Percentiles rank a stretch among this genome's conserved stretches.
Evolutionary conservation across 2,797 vertebrate genomes (phyloP).

Genomic region (Ctenopoma multispine): DNA sequence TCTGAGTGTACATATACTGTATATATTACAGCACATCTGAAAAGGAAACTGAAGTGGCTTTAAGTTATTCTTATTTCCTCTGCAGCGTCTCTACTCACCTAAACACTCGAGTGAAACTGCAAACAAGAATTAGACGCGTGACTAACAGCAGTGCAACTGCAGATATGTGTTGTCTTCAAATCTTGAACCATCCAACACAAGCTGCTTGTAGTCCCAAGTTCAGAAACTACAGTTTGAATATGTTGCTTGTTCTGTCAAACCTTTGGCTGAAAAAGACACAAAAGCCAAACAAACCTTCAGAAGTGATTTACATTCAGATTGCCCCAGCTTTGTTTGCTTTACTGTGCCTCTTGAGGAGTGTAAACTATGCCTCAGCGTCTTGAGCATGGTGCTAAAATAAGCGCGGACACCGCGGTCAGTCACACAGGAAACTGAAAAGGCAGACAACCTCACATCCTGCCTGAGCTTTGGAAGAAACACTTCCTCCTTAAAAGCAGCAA

Average conservation of each 20-base stretch:
- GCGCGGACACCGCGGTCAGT: constrained; percentile 72
- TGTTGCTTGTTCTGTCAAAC: constrained; percentile 4
- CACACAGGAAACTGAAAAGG: constrained; percentile 79
- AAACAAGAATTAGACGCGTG: constrained; percentile 20
- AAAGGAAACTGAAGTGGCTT: constrained; percentile 28
- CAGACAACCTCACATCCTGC: constrained; percentile 83
- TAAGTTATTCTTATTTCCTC: constrained; percentile 24
- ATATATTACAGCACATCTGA: constrained; percentile 10
- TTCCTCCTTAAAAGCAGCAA: constrained; percentile 68
- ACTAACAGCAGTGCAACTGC: constrained; percentile 16
- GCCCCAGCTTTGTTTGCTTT: constrained; percentile 30
- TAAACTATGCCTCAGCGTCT: constrained; percentile 47
- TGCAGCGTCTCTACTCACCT: constrained; percentile 8
- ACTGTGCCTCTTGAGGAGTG: constrained; percentile 23
- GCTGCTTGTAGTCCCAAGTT: constrained; percentile 8
- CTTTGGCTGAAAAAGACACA: constrained; percentile 11
- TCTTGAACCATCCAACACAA: constrained; percentile 4
- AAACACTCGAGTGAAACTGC: constrained; percentile 21
- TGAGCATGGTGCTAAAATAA: constrained; percentile 49
- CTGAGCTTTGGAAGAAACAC: constrained; percentile 72
- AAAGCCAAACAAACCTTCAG: neutral
- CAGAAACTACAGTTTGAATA: constrained; percentile 2
- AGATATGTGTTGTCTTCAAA: constrained; percentile 22
- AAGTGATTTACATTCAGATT: constrained; percentile 50
- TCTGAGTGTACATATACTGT: constrained; percentile 10